Evolutionary conservation across 1,140 invertebrate species (phyloP), one percentile per base, ranked within the genome.

Genomic region (Ceratosolen fusciceps): DNA sequence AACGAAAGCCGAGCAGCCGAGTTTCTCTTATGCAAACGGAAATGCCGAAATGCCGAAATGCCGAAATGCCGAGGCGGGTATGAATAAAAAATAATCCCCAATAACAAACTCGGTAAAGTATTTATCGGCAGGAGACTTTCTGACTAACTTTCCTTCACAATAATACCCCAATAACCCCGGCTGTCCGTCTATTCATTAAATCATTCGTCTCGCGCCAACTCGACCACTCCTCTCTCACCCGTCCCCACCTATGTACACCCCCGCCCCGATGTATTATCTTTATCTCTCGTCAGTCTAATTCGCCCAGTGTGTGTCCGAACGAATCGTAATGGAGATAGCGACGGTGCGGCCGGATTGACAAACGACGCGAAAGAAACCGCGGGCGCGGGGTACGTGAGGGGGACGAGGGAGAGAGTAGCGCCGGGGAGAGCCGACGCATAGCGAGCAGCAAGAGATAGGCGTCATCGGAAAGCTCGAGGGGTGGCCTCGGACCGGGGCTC

Each of bases 341-440:
- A 31, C 47, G 72, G 10, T 37, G 26, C 26, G 34, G 67, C 47
- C 16, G 58, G 79, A 80, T 80, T 80, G 79, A 80, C 79, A 80
- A 80, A 80, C 73, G 79, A 80, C 79, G 73, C 67, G 79, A 80
- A 80, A 80, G 79, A 80, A 80, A 74, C 71, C 78, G 71, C 60
- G 78, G 29, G 12, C 26, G 49, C 16, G 21, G 60, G 7, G 29
- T 2, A 34, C 1, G 70, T 16, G 49, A 34, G 14, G 5, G 2
- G 37, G 19, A n/a, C 4, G 9, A 2, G 71, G 39, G 60, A 37
- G 60, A 3, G 29, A 65, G 60, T 19, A 37, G 24, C n/a, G 7
- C 19, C 9, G 74, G 60, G 60, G 74, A n/a, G n/a, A 12, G n/a
- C n/a, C 16, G 3, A n/a, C n/a, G 19, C 14, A 10, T 24, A 29